phyloP scores from a whole-genome alignment of 2,113 vertebrate species.

The Porphyrio hochstetteri region DNA sequence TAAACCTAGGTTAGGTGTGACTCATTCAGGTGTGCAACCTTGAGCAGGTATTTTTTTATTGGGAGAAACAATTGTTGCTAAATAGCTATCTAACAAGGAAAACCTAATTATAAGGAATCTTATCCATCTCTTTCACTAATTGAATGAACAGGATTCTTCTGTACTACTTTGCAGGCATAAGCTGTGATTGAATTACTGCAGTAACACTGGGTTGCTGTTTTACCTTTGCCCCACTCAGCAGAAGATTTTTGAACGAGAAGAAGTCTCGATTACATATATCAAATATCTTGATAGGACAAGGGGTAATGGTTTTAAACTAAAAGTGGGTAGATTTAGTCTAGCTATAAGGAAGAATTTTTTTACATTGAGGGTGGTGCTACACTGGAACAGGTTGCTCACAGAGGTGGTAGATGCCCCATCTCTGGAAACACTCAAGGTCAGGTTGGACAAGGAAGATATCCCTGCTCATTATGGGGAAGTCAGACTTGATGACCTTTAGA shows the following conservation, averaged over 20 bases:
- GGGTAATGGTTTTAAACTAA: not conserved
- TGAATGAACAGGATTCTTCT: constrained; percentile 11
- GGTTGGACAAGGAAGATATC: not conserved
- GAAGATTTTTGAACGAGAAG: not conserved
- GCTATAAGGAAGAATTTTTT: too few relatives aligned
- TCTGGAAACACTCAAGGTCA: not conserved
- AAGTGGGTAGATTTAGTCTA: not conserved
- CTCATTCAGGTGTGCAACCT: not conserved
- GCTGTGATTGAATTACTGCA: not conserved
- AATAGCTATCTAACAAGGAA: constrained; percentile 11
- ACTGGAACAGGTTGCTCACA: not conserved
- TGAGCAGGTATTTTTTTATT: not conserved
- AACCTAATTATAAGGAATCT: not conserved
- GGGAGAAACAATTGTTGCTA: not conserved
- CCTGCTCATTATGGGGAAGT: not conserved
- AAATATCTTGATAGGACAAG: not conserved
- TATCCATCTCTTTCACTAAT: constrained; percentile 2
- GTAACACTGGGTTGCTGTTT: not conserved
- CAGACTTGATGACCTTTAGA: not conserved
- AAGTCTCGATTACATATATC: not conserved
- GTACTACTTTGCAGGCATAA: not conserved
- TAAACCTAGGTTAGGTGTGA: not conserved
- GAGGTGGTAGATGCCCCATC: not conserved
- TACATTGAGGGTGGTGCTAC: too few relatives aligned
- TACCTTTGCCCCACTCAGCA: not conserved